Percentiles rank a stretch among this genome's conserved stretches.
phyloP scores from a whole-genome alignment of 2,888 invertebrate genomes.

The Drosophila subquinaria region DNA sequence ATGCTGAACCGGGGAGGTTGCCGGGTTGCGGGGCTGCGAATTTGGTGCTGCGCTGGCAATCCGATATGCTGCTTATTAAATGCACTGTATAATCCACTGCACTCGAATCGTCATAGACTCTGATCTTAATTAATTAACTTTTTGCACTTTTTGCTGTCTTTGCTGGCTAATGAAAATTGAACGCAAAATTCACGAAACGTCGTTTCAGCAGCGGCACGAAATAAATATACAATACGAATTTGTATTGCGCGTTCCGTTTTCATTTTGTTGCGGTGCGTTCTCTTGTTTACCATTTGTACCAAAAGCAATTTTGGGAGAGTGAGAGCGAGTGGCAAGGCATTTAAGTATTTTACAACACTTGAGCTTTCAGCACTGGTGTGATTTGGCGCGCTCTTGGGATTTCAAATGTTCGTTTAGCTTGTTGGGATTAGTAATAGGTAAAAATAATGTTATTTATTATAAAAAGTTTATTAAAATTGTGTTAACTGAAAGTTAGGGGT shows the following conservation, averaged over 20 bases:
- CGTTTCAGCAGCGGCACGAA: slow-evolving; percentile 61
- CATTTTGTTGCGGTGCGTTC: slow-evolving; percentile 44
- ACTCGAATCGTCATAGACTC: slow-evolving; percentile 26
- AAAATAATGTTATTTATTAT: neutral
- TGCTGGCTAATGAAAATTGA: slow-evolving; percentile 45
- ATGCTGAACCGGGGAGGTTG: slow-evolving; percentile 6
- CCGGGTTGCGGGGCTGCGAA: neutral
- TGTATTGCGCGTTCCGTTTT: slow-evolving; percentile 51
- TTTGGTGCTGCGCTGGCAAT: slow-evolving; percentile 45
- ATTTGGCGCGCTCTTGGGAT: slow-evolving; percentile 11
- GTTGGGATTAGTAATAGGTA: neutral
- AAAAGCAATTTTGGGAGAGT: slow-evolving; percentile 3
- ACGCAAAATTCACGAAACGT: slow-evolving; percentile 53
- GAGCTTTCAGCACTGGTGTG: slow-evolving; percentile 8
- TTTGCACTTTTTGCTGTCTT: slow-evolving; percentile 45
- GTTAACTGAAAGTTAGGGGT: neutral
- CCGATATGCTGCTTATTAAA: slow-evolving; percentile 23
- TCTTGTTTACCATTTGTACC: slow-evolving; percentile 60
- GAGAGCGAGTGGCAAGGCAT: slow-evolving; percentile 4
- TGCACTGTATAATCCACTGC: slow-evolving; percentile 41
- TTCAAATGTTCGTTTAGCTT: neutral
- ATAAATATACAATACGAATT: slow-evolving; percentile 68
- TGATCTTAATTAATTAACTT: slow-evolving; percentile 50
- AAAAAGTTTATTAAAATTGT: neutral
- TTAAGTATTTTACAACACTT: slow-evolving; percentile 40